Conservation (phyloP, 2,888 invertebrate genomes). For the Eupithecia pulchellata region DNA sequence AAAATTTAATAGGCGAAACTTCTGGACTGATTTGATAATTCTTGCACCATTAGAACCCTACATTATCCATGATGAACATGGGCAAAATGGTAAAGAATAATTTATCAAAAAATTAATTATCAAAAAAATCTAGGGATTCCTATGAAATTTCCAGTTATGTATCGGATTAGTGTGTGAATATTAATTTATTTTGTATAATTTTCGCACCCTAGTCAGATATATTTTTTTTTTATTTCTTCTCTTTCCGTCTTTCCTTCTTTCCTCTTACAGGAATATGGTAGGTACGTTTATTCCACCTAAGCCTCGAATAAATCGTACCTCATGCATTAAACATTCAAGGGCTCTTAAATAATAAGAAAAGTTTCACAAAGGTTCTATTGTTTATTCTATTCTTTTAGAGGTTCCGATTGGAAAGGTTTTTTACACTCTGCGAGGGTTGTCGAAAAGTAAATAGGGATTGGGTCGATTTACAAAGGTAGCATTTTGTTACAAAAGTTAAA, state of each 20-base stretch:
- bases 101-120: too few relatives aligned
- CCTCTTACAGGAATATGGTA: not conserved
- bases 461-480: constrained; percentile 12
- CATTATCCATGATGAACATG: too few relatives aligned
- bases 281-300: constrained; percentile 47
- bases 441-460: constrained; percentile 12
- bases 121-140: too few relatives aligned
- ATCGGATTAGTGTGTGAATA: too few relatives aligned
- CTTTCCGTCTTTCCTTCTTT: not conserved
- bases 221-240: too few relatives aligned
- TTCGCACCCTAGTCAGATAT: too few relatives aligned
- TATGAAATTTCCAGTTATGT: too few relatives aligned
- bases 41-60: too few relatives aligned
- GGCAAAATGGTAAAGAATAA: too few relatives aligned
- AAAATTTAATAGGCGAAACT: too few relatives aligned
- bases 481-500: constrained; percentile 8
- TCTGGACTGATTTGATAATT: too few relatives aligned
- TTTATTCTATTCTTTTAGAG: constrained; percentile 78
- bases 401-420: constrained; percentile 81
- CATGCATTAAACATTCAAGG: constrained; percentile 80
- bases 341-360: constrained; percentile 82
- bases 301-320: constrained; percentile 69
- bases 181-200: too few relatives aligned
- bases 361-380: constrained; percentile 73
- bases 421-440: constrained; percentile 56